Percentiles rank a stretch among this genome's conserved stretches.
Conservation (phyloP, 2,797 vertebrate species). For the Cynopterus sphinx region DNA sequence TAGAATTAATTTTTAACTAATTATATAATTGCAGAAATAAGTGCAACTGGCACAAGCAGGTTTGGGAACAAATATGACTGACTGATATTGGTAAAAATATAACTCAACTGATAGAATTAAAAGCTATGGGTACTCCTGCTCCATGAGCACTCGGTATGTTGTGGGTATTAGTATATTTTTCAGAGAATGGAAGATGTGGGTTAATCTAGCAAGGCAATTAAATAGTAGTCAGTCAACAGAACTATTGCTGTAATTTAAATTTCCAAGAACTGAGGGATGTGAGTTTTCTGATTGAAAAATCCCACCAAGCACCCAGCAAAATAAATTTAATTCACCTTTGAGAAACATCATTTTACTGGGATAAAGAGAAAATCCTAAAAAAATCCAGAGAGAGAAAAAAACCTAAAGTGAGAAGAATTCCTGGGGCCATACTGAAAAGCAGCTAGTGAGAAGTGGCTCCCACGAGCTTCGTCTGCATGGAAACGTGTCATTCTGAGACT, state of each 20-base stretch:
- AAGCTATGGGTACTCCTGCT: neutral
- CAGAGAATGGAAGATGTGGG: neutral
- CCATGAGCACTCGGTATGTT: neutral
- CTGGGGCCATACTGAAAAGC: neutral
- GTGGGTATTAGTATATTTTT: neutral
- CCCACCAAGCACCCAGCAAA: neutral
- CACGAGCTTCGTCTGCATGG: neutral
- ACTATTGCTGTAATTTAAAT: neutral
- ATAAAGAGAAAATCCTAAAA: neutral
- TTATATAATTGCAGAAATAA: neutral
- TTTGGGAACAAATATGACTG: neutral
- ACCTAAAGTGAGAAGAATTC: neutral
- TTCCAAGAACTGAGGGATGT: neutral
- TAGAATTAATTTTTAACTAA: neutral
- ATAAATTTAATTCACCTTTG: neutral
- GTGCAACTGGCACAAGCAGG: neutral
- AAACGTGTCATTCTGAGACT: neutral
- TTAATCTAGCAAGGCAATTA: neutral
- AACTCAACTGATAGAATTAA: neutral
- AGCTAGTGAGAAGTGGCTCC: neutral
- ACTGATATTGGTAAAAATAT: neutral
- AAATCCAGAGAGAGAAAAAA: neutral
- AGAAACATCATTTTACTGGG: neutral
- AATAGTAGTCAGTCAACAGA: neutral
- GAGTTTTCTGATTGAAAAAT: neutral